Evolutionary conservation across 2,113 vertebrate genomes (phyloP), one percentile per base, ranked within the genome.

Genomic region (Hippocampus comes): DNA sequence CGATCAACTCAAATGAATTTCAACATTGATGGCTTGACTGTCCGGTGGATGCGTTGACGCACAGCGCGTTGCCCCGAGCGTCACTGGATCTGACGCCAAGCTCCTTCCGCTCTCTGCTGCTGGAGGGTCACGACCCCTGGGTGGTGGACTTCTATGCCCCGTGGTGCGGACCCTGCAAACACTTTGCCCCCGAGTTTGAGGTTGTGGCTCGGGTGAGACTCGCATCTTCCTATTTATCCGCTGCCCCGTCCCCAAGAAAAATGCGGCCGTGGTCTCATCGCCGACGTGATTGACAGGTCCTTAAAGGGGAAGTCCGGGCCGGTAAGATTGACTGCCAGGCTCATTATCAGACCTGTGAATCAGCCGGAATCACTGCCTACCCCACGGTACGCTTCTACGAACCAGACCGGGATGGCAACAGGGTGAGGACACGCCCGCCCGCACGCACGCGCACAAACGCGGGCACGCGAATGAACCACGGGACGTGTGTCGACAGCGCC

Each of bases 161-260:
- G 10, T 99, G 97, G 97, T 99, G 97, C 87, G 96, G 96, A 69
- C 97, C 96, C 68, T 99, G 97, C 81, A 95, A 96, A 46, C 94
- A 94, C 76, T 99, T 99, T 81, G 94, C 96, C 81, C 96, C 97
- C 2, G 97, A 99, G 85, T 99, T 98, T 91, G 97, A 99, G 82
- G 88, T 95, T 10, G 82, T 99, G 20, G 97, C 97, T 78, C 93
- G 92, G 93, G 97, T 99, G 89, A 84, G 92, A 63, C 9, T 2
- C 9, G 0, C 5, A 4, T 23, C 21, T 15, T 12, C 41, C 30
- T 55, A 25, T 12, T 18, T 27, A n/a, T 21, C 6, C 1, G 17
- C 18, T 18, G 8, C 5, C 48, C 8, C 17, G 5, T 20, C 17
- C 6, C 12, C 23, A 20, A 20, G 0, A 34, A 34, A 63, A 20